Conservation (phyloP, 2,113 vertebrate species). For the Laticauda laticaudata region DNA sequence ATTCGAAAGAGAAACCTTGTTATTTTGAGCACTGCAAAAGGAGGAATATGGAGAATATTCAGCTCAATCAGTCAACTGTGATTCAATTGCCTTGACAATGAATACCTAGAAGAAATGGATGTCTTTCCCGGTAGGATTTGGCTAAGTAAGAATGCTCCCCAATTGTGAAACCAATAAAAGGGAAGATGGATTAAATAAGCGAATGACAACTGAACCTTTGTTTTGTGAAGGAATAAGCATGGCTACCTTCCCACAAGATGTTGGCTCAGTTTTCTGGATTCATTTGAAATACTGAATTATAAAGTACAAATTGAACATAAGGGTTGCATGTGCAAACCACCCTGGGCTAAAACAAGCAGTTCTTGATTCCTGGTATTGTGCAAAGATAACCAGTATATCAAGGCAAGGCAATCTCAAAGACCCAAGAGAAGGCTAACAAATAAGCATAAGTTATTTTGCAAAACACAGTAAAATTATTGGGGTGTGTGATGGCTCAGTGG, state of each 20-base stretch:
- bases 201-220: not conserved
- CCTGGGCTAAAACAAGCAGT: not conserved
- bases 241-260: not conserved
- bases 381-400: not conserved
- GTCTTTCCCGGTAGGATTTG: not conserved
- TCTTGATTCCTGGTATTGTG: not conserved
- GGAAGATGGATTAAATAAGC: not conserved
- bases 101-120: not conserved
- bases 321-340: not conserved
- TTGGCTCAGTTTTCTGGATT: not conserved
- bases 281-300: not conserved
- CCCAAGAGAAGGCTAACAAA: not conserved
- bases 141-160: not conserved
- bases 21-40: not conserved
- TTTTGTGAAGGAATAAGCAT: not conserved
- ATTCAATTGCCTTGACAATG: not conserved
- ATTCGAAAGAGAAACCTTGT: not conserved
- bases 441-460: not conserved
- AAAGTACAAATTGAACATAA: not conserved
- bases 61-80: not conserved
- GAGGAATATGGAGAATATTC: not conserved
- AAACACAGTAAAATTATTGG: not conserved
- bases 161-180: not conserved
- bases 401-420: not conserved
- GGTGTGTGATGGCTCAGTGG: not conserved